Percentiles rank a stretch among this genome's conserved stretches.
phyloP scores from a whole-genome alignment of 2,797 vertebrate species.

The Anolis apletophallus region DNA sequence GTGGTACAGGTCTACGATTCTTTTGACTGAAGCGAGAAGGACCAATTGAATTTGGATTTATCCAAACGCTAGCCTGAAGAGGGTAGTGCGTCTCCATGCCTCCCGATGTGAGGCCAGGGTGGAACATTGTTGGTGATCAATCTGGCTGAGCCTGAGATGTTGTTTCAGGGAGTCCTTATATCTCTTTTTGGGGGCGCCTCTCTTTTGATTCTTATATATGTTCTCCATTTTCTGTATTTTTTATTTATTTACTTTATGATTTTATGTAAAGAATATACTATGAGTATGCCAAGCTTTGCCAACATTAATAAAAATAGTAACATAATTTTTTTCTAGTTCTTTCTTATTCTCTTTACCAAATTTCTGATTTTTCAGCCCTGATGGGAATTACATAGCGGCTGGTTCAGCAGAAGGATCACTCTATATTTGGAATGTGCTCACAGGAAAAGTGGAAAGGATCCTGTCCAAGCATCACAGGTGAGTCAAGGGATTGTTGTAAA shows the following conservation, averaged over 20 bases:
- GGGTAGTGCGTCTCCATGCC: too few species aligned
- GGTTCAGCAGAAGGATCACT: constrained; percentile 92
- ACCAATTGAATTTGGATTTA: too few species aligned
- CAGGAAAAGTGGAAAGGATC: constrained; percentile 88
- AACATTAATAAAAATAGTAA: neutral
- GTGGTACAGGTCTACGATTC: too few species aligned
- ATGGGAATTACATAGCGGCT: constrained; percentile 88
- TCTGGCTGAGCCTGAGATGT: too few species aligned
- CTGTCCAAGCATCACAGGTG: constrained; percentile 93
- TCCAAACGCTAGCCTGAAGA: too few species aligned
- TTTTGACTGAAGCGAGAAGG: too few species aligned
- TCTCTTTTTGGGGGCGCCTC: too few species aligned
- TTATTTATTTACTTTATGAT: neutral
- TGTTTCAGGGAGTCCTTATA: too few species aligned
- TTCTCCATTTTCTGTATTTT: neutral
- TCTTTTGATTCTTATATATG: neutral
- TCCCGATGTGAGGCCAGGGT: too few species aligned
- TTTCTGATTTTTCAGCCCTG: constrained; percentile 82
- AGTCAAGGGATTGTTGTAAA: constrained; percentile 39
- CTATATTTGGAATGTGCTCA: constrained; percentile 92
- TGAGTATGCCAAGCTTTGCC: neutral
- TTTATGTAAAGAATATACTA: neutral
- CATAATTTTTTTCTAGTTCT: constrained; percentile 34
- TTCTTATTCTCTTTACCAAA: neutral
- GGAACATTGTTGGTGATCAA: too few species aligned